phyloP scores from a whole-genome alignment of 1,140 invertebrate species.

The Centruroides sculpturatus region DNA sequence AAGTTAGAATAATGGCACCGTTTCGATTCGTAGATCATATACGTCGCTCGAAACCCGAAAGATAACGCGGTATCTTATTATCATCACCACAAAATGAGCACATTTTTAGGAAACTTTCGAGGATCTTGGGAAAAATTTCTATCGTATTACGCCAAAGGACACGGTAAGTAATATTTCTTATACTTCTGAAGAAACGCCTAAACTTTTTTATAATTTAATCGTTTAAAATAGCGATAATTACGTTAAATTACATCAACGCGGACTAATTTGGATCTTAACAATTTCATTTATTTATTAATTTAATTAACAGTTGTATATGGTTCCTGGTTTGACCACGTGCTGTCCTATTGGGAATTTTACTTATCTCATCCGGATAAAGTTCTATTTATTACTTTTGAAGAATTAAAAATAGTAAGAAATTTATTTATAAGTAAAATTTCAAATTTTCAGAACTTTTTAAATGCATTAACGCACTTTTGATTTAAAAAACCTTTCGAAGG shows the following conservation, averaged over 20 bases:
- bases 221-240: too few species aligned
- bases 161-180: slow-evolving; percentile 6
- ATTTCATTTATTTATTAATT: slow-evolving; percentile 1
- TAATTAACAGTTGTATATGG: slow-evolving; percentile 35
- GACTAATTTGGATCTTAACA: too few species aligned
- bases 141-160: slow-evolving; percentile 21
- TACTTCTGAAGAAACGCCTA: neutral
- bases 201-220: neutral
- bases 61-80: slow-evolving; percentile 85
- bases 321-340: slow-evolving; percentile 38
- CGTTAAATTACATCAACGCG: too few species aligned
- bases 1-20: neutral
- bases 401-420: slow-evolving; percentile 26
- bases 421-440: too few species aligned
- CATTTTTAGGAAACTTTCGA: slow-evolving; percentile 22
- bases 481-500: slow-evolving; percentile 13
- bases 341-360: slow-evolving; percentile 30
- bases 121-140: slow-evolving; percentile 24
- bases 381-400: slow-evolving; percentile 38
- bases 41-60: slow-evolving; percentile 81
- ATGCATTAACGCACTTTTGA: too few species aligned
- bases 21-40: slow-evolving; percentile 53
- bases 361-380: slow-evolving; percentile 28
- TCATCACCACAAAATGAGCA: slow-evolving; percentile 49
- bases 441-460: too few species aligned